phyloP scores from a whole-genome alignment of 2,888 invertebrate genomes.

The Empis stercorea region DNA sequence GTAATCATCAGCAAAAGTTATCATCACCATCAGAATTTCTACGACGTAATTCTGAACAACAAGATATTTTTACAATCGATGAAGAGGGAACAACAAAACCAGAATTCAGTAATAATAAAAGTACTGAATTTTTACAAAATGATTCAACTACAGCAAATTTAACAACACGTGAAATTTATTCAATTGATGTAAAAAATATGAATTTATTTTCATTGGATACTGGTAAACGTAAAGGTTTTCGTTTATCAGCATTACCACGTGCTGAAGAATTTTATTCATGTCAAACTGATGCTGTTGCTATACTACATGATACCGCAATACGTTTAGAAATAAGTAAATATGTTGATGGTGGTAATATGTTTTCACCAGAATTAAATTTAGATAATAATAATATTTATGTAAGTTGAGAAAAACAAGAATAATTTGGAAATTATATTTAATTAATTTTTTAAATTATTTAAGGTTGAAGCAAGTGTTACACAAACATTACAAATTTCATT shows the following conservation, averaged over 20 bases:
- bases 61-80: slow-evolving; percentile 14
- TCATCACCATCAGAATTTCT: not conserved
- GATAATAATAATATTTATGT: not conserved
- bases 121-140: not conserved
- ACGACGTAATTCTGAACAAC: not conserved
- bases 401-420: not conserved
- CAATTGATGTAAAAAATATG: slow-evolving; percentile 70
- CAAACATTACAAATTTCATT: slow-evolving; percentile 76
- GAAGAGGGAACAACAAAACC: slow-evolving; percentile 11
- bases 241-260: slow-evolving; percentile 33
- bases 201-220: slow-evolving; percentile 71
- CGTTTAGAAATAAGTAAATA: slow-evolving; percentile 50
- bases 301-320: slow-evolving; percentile 78
- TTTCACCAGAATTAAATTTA: not conserved
- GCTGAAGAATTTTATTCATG: slow-evolving; percentile 65
- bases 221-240: slow-evolving; percentile 33
- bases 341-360: slow-evolving; percentile 11
- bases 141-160: not conserved
- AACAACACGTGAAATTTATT: slow-evolving; percentile 35
- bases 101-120: slow-evolving; percentile 2
- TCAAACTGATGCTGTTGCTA: slow-evolving; percentile 62
- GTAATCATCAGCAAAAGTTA: slow-evolving; percentile 28
- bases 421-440: not conserved
- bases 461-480: slow-evolving; percentile 65
- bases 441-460: slow-evolving; percentile 6